Percentiles rank a stretch among this genome's conserved stretches.
Evolutionary conservation across 2,113 vertebrate genomes (phyloP).

Genomic region (Cyprichromis sp.): DNA sequence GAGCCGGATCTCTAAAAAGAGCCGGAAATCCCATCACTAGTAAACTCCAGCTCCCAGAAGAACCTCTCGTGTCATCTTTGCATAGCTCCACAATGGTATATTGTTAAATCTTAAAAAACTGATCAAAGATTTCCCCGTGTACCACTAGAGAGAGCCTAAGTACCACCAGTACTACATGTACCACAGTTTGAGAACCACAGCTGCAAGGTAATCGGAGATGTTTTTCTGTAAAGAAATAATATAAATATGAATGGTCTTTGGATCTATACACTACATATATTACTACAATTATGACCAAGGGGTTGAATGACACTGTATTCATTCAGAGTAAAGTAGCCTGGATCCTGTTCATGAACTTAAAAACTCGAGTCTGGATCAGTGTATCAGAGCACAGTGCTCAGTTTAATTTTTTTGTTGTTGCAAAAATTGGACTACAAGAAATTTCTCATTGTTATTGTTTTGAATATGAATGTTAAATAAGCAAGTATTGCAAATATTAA

Average conservation of each 20-base stretch:
- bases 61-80: background rate
- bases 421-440: background rate
- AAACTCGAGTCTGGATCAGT: background rate
- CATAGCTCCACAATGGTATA: background rate
- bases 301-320: background rate
- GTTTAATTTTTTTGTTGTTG: accelerated
- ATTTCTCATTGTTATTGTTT: background rate
- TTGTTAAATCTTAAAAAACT: background rate
- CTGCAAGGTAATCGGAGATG: background rate
- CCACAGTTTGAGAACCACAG: background rate
- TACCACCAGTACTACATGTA: background rate
- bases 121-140: background rate
- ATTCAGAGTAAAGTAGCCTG: background rate
- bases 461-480: background rate
- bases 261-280: background rate
- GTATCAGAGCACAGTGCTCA: accelerated
- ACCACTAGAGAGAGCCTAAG: background rate
- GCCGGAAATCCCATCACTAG: too few relatives aligned
- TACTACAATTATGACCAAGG: background rate
- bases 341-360: background rate
- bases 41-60: background rate
- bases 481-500: background rate
- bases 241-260: background rate
- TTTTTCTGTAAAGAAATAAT: background rate
- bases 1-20: too few relatives aligned